phyloP scores from a whole-genome alignment of 2,113 vertebrate species.

The Hypocryptadius cinnamomeus region DNA sequence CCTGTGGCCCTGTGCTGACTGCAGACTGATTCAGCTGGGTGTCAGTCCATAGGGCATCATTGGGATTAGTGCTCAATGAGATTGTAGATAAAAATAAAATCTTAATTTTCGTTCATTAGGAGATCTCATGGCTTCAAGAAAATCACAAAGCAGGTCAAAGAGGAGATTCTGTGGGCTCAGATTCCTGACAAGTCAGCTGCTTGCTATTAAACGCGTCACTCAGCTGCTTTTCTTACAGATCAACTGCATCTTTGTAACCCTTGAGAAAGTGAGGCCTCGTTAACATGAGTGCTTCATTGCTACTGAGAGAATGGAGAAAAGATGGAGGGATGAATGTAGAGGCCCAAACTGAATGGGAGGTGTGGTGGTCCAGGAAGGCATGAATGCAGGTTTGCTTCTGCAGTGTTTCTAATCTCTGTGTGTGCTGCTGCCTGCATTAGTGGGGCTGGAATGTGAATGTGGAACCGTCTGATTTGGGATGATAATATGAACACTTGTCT shows the following conservation, averaged over 20 bases:
- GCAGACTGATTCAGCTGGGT: not conserved
- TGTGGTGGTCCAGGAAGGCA: not conserved
- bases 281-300: not conserved
- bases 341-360: not conserved
- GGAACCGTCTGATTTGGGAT: not conserved
- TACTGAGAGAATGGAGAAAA: not conserved
- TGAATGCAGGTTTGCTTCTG: not conserved
- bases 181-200: constrained; percentile 9
- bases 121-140: not conserved
- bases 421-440: not conserved
- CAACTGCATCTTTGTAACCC: constrained; percentile 6
- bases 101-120: not conserved
- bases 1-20: not conserved
- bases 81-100: not conserved
- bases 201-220: not conserved
- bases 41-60: not conserved
- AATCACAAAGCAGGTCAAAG: not conserved
- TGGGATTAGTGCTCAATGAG: not conserved
- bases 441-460: not conserved
- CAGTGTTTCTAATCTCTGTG: not conserved
- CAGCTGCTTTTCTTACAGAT: not conserved
- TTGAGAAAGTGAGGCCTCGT: not conserved
- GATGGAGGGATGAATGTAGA: not conserved
- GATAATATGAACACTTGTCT: not conserved
- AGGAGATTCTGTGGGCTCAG: not conserved